A percentile compares a stretch with the other conserved stretches of the same genome.
These are phyloP conservation scores for Corapipo altera DNA, from an alignment of 2,113 vertebrate species.

Conservation along the genomic window DNA sequence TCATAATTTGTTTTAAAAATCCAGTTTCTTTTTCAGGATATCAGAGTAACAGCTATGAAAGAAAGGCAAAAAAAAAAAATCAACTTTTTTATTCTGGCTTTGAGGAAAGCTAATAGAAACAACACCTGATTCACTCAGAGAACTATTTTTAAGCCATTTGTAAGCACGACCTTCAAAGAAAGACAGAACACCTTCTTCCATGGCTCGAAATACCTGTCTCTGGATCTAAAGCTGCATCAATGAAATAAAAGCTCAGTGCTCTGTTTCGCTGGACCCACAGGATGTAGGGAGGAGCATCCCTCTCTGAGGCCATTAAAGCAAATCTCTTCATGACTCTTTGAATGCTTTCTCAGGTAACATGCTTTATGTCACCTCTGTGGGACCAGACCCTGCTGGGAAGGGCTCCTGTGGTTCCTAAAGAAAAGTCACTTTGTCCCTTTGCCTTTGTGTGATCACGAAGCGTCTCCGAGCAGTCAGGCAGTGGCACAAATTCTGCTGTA, in stretches of 20 bases:
- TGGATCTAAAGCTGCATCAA: not conserved
- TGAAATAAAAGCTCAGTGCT: not conserved
- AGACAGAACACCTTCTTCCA: not conserved
- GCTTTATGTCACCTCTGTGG: not conserved
- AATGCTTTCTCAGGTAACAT: not conserved
- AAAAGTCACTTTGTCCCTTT: not conserved
- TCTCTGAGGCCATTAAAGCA: not conserved
- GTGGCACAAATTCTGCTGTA: not conserved
- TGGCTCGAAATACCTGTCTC: not conserved
- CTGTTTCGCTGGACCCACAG: not conserved
- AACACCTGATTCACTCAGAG: not conserved
- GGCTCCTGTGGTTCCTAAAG: not conserved
- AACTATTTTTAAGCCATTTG: constrained; percentile 11
- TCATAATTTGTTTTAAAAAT: not conserved
- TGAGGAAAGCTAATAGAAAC: constrained; percentile 15
- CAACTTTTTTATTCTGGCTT: not conserved
- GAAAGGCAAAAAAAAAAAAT: rapidly evolving
- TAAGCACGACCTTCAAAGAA: constrained; percentile 5
- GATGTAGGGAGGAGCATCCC: not conserved
- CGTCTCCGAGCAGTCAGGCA: rapidly evolving
- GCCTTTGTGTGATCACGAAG: not conserved
- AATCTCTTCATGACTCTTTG: not conserved
- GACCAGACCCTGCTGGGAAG: not conserved
- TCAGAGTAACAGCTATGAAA: not conserved
- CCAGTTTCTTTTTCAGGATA: not conserved